These are phyloP conservation scores for Megastigmus dorsalis DNA, from an alignment of 2,888 invertebrate species.

Conservation along the genomic window DNA sequence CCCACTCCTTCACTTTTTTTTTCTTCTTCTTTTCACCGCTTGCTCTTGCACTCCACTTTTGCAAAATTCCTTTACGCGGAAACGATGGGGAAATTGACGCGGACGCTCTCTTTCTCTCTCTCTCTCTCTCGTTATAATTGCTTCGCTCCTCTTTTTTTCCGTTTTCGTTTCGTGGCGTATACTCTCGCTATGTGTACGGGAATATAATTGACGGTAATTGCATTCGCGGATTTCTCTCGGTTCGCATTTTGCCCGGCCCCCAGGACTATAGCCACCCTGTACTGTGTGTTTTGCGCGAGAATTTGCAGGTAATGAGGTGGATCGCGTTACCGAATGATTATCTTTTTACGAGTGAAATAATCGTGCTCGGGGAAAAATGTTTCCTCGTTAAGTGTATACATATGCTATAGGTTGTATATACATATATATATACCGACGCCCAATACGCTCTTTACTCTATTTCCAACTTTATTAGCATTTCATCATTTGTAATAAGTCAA, in stretches of 20 bases:
- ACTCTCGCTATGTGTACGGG: too few species aligned
- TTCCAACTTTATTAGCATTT: conserved; percentile 20
- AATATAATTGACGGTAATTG: conserved; percentile 41
- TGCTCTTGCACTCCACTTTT: neutral
- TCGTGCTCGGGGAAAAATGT: neutral
- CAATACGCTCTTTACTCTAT: neutral
- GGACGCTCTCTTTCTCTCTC: neutral
- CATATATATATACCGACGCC: too few species aligned
- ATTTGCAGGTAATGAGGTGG: neutral
- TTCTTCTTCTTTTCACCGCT: neutral
- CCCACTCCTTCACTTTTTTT: neutral
- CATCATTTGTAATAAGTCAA: conserved; percentile 25
- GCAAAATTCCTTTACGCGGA: conserved; percentile 8
- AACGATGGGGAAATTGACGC: conserved; percentile 45
- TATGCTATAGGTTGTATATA: too few species aligned
- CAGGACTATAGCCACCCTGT: neutral
- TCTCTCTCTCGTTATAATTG: neutral
- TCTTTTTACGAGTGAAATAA: conserved; percentile 24
- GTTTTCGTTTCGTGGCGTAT: conserved; percentile 23
- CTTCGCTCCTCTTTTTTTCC: neutral
- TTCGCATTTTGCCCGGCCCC: neutral
- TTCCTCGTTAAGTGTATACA: too few species aligned
- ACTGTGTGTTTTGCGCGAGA: conserved; percentile 6
- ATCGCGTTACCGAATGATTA: conserved; percentile 33
- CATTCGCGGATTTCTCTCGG: neutral